A percentile compares a stretch with the other conserved stretches of the same genome.
Conservation (phyloP, 2,113 vertebrate genomes). For the Danionella cerebrum region DNA sequence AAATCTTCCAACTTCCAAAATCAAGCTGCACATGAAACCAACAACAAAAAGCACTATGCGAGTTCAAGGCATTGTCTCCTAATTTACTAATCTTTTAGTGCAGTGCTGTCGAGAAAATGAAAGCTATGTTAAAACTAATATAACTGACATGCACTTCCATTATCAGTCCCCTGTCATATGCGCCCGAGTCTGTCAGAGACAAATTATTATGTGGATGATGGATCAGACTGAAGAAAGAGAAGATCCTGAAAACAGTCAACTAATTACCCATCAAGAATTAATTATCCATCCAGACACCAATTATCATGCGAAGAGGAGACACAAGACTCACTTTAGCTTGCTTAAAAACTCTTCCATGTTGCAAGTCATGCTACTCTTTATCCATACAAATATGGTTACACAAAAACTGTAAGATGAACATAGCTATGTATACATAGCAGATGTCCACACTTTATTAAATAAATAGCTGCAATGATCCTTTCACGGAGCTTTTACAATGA, state of each 20-base stretch:
- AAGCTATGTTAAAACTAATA: neutral
- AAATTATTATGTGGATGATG: constrained; percentile 55
- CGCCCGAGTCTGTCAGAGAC: constrained; percentile 38
- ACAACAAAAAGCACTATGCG: neutral
- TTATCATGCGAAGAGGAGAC: constrained; percentile 57
- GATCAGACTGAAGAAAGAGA: constrained; percentile 48
- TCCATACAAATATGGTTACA: neutral
- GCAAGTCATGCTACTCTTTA: neutral
- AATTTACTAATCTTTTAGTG: neutral
- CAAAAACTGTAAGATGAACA: too few relatives aligned
- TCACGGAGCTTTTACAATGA: too few relatives aligned
- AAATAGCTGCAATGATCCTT: too few relatives aligned
- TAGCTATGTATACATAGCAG: neutral
- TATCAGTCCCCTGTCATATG: constrained; percentile 7
- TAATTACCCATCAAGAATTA: constrained; percentile 65
- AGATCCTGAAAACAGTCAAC: constrained; percentile 39
- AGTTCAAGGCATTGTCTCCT: neutral
- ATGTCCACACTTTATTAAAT: neutral
- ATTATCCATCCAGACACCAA: constrained; percentile 59
- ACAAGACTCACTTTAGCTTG: constrained; percentile 6
- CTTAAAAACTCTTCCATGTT: constrained; percentile 17
- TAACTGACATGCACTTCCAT: neutral
- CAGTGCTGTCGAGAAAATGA: neutral
- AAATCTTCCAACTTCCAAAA: too few relatives aligned
- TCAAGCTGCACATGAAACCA: too few relatives aligned